Evolutionary conservation across 1,140 invertebrate species (phyloP), one percentile per base, ranked within the genome.

Genomic region (Acromyrmex charruanus): DNA sequence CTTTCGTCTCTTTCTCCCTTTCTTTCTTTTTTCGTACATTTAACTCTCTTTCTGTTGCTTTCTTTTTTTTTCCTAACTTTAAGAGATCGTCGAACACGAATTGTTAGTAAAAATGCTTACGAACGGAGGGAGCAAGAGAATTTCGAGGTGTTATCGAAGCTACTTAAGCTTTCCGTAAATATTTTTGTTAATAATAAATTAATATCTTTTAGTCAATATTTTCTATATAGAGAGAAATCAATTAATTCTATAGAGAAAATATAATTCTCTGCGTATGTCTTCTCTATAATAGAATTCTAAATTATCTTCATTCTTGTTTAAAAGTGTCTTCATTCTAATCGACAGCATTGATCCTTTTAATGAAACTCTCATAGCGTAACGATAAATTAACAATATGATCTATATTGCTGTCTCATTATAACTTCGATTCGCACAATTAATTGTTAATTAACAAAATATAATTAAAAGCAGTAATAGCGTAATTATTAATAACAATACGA

Each of bases 81-180:
- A 49, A 88, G 61, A 58, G 39, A 80, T 63, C 58, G 35, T 74
- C 35, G 66, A 71, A 65, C 61, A 59, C 66, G 68, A 59, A 72
- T 39, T 75, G 74, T 87, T 85, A 87, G 81, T 85, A 75, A 77
- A 51, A 61, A 58, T 59, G 51, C 79, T 72, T 49, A 66, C 66
- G 31, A 61, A 63, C 28, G 61, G 51, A 61, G 74, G 25, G 71
- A 75, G 18, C 39, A 61, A 53, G 72, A 12, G 81, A 85, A 61
- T 28, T 89, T 85, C 81, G 31, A 86, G 88, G 87, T 2, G 59
- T 80, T 59, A 25, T 68, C 75, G 66, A 61, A 66, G 58, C 53
- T 28, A 58, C 18, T 49, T 18, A 7, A 7, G 35, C 55, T 51
- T 31, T 35, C 21, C 10, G 21, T 16, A 49, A 59, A 44, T 31